These are phyloP conservation scores for Siderastrea radians DNA, from an alignment of 92 coral and sea anemone species.

Conservation along the genomic window DNA sequence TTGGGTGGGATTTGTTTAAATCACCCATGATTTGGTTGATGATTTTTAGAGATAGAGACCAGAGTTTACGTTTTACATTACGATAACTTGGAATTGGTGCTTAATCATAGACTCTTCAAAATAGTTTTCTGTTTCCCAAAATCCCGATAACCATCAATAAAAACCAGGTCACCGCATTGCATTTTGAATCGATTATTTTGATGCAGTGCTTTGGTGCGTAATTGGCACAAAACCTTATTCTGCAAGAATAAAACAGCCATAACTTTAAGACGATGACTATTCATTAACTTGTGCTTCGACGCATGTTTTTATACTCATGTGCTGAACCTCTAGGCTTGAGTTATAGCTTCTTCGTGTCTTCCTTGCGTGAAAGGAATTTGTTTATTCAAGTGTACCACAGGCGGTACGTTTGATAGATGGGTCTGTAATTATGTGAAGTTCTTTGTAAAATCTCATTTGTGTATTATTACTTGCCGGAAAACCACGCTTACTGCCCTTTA, in stretches of 20 bases:
- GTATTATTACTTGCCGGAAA: conserved; percentile 27
- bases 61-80: background rate
- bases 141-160: conserved; percentile 17
- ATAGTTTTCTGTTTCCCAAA: background rate
- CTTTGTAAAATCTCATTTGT: conserved; percentile 49
- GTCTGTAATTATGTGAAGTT: conserved; percentile 55
- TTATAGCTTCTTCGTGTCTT: conserved; percentile 11
- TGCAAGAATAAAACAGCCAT: background rate
- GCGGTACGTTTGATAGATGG: conserved; percentile 47
- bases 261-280: background rate
- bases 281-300: too few species aligned
- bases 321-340: background rate
- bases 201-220: background rate
- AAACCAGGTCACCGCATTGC: background rate
- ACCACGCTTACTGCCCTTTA: conserved; percentile 8
- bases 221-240: background rate
- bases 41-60: background rate
- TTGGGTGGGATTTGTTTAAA: background rate
- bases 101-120: background rate
- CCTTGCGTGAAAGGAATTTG: conserved; percentile 45
- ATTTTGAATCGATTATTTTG: background rate
- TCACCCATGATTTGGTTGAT: background rate
- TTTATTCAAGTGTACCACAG: conserved; percentile 33
- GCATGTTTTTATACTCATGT: background rate
- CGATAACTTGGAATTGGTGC: conserved; percentile 11